Percentiles rank a stretch among this genome's conserved stretches.
These are phyloP conservation scores for Drosophila sordidapex DNA, from an alignment of 2,888 invertebrate genomes.

Conservation along the genomic window DNA sequence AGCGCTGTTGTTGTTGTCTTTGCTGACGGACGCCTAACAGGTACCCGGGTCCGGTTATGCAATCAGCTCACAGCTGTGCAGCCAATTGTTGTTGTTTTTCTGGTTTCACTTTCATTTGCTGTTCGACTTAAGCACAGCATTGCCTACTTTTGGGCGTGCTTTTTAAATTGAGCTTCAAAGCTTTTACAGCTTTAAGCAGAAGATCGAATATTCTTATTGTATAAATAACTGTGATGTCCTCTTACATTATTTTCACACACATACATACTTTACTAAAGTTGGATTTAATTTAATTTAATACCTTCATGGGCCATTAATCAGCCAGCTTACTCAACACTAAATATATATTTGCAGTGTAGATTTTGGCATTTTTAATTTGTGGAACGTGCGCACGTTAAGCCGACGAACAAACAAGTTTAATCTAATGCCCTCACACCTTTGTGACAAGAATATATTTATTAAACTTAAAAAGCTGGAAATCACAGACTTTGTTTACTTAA, in stretches of 20 bases:
- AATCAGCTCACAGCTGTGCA: slow-evolving; percentile 61
- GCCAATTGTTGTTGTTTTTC: slow-evolving; percentile 25
- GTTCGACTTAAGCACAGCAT: background rate
- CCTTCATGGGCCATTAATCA: background rate
- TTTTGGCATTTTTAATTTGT: background rate
- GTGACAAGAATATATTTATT: background rate
- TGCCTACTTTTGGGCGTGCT: slow-evolving; percentile 42
- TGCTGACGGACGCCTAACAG: slow-evolving; percentile 25
- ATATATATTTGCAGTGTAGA: background rate
- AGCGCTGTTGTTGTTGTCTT: slow-evolving; percentile 15
- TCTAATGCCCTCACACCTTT: background rate
- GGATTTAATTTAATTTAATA: rapidly evolving
- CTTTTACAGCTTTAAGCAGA: background rate
- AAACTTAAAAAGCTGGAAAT: background rate
- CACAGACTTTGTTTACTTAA: background rate
- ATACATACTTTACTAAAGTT: background rate
- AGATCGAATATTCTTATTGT: background rate
- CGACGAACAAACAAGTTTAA: background rate
- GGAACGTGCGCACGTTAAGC: background rate
- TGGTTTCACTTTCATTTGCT: slow-evolving; percentile 76
- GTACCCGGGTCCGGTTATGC: slow-evolving; percentile 75
- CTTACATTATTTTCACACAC: too few relatives aligned
- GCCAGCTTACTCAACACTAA: background rate
- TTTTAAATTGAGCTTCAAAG: slow-evolving; percentile 5
- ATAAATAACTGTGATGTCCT: background rate